These are phyloP conservation scores for Gambelia wislizenii DNA, from an alignment of 2,797 vertebrate genomes.

Conservation along the genomic window DNA sequence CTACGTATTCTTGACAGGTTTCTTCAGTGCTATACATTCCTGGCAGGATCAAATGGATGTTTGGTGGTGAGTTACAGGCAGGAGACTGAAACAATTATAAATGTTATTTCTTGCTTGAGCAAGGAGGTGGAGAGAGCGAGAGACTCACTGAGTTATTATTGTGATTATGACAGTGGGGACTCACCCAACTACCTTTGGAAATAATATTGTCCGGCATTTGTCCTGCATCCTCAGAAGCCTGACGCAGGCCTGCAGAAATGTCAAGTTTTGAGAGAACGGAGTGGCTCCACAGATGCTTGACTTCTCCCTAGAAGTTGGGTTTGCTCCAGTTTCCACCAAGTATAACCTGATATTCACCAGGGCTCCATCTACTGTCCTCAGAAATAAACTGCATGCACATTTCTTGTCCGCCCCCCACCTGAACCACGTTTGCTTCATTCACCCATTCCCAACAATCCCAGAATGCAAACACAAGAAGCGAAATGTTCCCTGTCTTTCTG, in stretches of 20 bases:
- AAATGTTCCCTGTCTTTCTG: not conserved
- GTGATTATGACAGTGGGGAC: not conserved
- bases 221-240: not conserved
- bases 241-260: not conserved
- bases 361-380: constrained; percentile 73
- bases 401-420: accelerated
- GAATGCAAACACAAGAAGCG: not conserved
- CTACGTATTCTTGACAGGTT: too few species aligned
- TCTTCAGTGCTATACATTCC: not conserved
- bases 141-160: too few species aligned
- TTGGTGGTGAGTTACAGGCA: not conserved
- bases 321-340: constrained; percentile 11
- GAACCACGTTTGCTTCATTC: not conserved
- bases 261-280: not conserved
- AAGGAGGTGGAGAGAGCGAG: not conserved
- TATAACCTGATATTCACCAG: constrained; percentile 54
- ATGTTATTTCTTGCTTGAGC: not conserved
- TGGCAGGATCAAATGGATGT: not conserved
- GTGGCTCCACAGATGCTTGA: not conserved
- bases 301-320: not conserved
- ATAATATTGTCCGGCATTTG: not conserved
- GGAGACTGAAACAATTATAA: not conserved
- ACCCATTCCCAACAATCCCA: not conserved
- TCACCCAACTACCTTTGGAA: not conserved
- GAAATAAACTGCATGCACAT: constrained; percentile 37